Conservation (phyloP, 2,113 vertebrate species). For the Oncorhynchus kisutch region DNA sequence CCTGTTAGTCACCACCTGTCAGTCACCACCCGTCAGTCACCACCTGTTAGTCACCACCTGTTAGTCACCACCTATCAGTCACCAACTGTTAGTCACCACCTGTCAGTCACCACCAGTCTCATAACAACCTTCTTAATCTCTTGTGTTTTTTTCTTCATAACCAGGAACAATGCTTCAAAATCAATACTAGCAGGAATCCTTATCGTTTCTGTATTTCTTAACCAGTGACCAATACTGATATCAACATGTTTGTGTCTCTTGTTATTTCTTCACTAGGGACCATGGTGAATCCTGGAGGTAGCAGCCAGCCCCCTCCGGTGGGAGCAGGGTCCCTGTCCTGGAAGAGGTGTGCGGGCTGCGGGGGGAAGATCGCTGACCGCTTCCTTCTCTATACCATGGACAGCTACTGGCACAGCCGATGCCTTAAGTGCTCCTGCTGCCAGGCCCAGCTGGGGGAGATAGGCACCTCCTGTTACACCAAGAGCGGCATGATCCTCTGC, state of each 20-base stretch:
- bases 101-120: too few species aligned
- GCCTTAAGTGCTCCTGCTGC: conserved; percentile 98
- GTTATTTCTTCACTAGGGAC: conserved; percentile 59
- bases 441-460: conserved; percentile 99
- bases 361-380: conserved; percentile 96
- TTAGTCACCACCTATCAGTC: too few species aligned
- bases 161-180: too few species aligned
- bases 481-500: conserved; percentile 99
- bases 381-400: conserved; percentile 99
- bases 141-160: too few species aligned
- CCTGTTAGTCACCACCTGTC: too few species aligned
- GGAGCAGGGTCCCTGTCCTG: conserved; percentile 91
- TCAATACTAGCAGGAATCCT: too few species aligned
- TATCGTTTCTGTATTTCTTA: too few species aligned
- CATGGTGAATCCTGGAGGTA: conserved; percentile 98
- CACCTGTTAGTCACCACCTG: too few species aligned
- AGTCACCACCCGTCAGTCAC: too few species aligned
- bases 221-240: not conserved
- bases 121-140: too few species aligned
- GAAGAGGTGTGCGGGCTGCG: conserved; percentile 96
- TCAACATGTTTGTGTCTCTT: conserved; percentile 5
- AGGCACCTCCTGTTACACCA: conserved; percentile 97
- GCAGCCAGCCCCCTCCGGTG: conserved; percentile 88
- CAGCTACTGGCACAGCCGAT: conserved; percentile 99
- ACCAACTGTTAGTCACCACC: too few species aligned